Evolutionary conservation across 2,888 invertebrate species (phyloP).

Genomic region (Epinotia demarniana): DNA sequence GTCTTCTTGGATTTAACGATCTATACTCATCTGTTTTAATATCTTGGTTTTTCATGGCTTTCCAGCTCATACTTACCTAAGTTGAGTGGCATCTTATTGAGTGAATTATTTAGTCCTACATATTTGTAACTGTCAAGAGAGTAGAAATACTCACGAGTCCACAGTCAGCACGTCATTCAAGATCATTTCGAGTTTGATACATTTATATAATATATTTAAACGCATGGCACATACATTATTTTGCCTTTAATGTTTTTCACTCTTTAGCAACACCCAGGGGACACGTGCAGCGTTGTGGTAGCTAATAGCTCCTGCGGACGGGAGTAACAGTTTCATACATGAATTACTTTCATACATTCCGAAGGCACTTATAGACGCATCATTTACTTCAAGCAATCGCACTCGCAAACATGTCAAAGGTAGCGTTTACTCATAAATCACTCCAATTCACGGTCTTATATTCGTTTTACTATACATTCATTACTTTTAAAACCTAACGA

Average conservation of each 20-base stretch:
- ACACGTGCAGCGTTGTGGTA: too few relatives aligned
- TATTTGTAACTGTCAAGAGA: neutral
- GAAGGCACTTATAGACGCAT: neutral
- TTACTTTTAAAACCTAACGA: neutral
- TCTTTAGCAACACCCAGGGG: too few relatives aligned
- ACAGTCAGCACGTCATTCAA: neutral
- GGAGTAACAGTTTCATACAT: neutral
- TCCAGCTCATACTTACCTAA: too few relatives aligned
- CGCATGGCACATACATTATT: too few relatives aligned
- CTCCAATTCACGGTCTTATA: slow-evolving; percentile 5
- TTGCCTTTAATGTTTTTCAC: too few relatives aligned
- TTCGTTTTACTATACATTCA: neutral
- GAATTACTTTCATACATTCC: neutral
- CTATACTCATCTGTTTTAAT: too few relatives aligned
- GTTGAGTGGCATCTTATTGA: too few relatives aligned
- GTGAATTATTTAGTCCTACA: too few relatives aligned
- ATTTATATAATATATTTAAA: too few relatives aligned
- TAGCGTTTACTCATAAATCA: slow-evolving; percentile 15
- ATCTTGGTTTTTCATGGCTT: too few relatives aligned
- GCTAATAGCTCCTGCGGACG: too few relatives aligned
- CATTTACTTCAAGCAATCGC: slow-evolving; percentile 15
- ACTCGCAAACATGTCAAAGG: slow-evolving; percentile 36
- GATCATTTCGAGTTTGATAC: neutral
- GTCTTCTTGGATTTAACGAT: too few relatives aligned
- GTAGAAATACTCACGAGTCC: neutral